Evolutionary conservation across 2,888 invertebrate genomes (phyloP), one percentile per base, ranked within the genome.

Genomic region (Steinernema carpocapsae): DNA sequence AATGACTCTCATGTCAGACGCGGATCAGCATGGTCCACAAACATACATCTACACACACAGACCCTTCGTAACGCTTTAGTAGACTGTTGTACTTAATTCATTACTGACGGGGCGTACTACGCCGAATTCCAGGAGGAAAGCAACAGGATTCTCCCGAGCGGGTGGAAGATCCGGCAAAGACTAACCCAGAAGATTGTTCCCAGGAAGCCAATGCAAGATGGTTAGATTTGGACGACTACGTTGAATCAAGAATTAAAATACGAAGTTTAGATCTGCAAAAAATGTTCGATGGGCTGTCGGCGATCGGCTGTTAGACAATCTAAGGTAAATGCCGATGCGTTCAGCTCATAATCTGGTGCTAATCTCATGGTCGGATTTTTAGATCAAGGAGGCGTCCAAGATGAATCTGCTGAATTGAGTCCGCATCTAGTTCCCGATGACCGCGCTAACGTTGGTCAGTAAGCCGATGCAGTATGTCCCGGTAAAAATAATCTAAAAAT

Each of bases 401-500:
- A 12, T 64, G 64, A 64, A 64, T 64, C 32, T 64, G 17, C 37
- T 64, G 17, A 64, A 64, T 2, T 29, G 64, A 4, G 64, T 32
- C 14, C 64, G 64, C 14, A 32, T 64, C 37, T 32, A 64, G 64
- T 64, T 64, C 14, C 64, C 64, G 1, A 10, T 64, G 17, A 29
- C 64, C 4, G n/a, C 37, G 17, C 10, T 17, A 17, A 29, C 29
- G 17, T 64, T 29, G 17, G 64, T 29, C 2, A 64, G 64, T n/a
- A 64, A 64, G 14, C 71, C 71, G 7, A 71, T 71, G 71, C 71
- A 71, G 71, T 71, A 43, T 32, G 45, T 71, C 0, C 71, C 42
- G 45, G 71, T 71, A 29, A 70, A 22, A 59, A 6, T 24, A 2
- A 17, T 1, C 3, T 17, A 6, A 19, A 6, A 29, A 32, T 10